Conservation (phyloP, 2,888 invertebrate genomes). For the Isoperla grammatica region DNA sequence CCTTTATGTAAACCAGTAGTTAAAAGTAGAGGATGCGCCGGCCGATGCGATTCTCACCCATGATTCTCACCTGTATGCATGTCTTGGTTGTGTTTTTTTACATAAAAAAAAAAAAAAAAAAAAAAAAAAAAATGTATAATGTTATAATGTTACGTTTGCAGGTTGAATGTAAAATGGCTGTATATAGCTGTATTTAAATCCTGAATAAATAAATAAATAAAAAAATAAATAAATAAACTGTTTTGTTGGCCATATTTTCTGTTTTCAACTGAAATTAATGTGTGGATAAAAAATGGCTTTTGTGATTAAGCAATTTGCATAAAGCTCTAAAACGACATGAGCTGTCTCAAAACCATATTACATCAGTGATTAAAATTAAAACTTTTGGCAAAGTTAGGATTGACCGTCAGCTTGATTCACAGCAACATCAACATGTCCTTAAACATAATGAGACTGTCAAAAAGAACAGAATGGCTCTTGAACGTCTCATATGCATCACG, state of each 20-base stretch:
- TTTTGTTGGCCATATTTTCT: constrained; percentile 17
- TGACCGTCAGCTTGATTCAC: constrained; percentile 2
- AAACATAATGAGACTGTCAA: constrained; percentile 9
- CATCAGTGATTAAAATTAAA: neutral
- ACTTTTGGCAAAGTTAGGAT: constrained; percentile 15
- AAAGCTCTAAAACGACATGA: constrained; percentile 15
- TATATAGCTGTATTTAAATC: too few relatives aligned
- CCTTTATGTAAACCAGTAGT: too few relatives aligned
- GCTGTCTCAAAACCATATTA: neutral
- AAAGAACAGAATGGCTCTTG: constrained; percentile 8
- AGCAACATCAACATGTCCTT: neutral
- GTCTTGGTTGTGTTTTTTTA: too few relatives aligned
- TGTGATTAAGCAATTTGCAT: constrained; percentile 9
- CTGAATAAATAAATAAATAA: too few relatives aligned
- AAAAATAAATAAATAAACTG: neutral
- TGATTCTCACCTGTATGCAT: too few relatives aligned
- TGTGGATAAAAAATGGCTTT: constrained; percentile 1
- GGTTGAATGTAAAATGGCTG: too few relatives aligned
- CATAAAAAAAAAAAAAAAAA: too few relatives aligned
- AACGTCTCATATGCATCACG: constrained; percentile 8
- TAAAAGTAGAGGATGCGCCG: too few relatives aligned
- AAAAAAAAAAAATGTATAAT: too few relatives aligned
- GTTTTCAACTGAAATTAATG: constrained; percentile 7
- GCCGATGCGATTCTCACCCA: too few relatives aligned
- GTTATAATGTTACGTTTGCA: too few relatives aligned